phyloP scores from a whole-genome alignment of 2,113 vertebrate genomes.

The Brachyistius frenatus region DNA sequence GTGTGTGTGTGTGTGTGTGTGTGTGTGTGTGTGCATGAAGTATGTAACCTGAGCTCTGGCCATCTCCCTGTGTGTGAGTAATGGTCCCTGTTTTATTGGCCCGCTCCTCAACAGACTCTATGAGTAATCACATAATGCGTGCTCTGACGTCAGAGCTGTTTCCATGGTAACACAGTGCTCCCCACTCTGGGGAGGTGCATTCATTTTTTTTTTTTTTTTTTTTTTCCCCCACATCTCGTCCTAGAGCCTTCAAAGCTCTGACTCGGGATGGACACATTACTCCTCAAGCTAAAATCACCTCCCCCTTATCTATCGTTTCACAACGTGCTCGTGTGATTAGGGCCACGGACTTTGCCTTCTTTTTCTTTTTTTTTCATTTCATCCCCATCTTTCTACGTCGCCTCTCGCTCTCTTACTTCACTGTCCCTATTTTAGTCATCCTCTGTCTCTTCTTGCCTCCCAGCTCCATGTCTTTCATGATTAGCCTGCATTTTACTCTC shows the following conservation, averaged over 20 bases:
- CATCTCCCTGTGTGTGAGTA: constrained; percentile 78
- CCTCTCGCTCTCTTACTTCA: constrained; percentile 18
- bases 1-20: constrained; percentile 7
- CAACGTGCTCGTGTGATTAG: constrained; percentile 36
- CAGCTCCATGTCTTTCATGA: constrained; percentile 57
- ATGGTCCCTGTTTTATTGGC: constrained; percentile 84
- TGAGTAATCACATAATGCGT: constrained; percentile 85
- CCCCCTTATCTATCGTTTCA: constrained; percentile 54
- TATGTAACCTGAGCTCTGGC: constrained; percentile 77
- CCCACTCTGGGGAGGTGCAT: constrained; percentile 77
- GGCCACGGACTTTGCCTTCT: constrained; percentile 32
- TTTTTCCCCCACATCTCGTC: constrained; percentile 61
- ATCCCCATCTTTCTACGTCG: constrained; percentile 20
- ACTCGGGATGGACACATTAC: constrained; percentile 64
- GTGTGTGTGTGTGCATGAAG: constrained; percentile 16
- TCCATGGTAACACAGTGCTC: constrained; percentile 78
- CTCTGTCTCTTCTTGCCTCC: constrained; percentile 49
- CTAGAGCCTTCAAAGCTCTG: constrained; percentile 60
- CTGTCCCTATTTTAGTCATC: constrained; percentile 60
- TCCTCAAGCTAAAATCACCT: constrained; percentile 57
- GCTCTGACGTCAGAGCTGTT: constrained; percentile 82
- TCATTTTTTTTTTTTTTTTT: constrained; percentile 52
- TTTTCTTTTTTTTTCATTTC: constrained; percentile 32
- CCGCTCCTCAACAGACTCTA: constrained; percentile 82
- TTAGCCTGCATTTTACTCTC: constrained; percentile 54